Evolutionary conservation across 2,888 invertebrate genomes (phyloP).

Genomic region (Lasioglossum zephyrum): DNA sequence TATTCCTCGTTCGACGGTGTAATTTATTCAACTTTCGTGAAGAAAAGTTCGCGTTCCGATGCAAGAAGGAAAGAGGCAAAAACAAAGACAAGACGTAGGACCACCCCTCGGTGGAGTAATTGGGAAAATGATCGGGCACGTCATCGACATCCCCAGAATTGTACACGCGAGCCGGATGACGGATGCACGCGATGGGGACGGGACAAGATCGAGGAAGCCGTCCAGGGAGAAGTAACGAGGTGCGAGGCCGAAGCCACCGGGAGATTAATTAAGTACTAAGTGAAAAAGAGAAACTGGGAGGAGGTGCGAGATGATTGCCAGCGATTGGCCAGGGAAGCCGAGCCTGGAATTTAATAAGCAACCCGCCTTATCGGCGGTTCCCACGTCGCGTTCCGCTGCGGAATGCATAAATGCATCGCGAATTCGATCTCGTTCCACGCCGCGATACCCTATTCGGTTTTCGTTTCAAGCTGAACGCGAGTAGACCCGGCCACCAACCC

Average conservation of each 20-base stretch:
- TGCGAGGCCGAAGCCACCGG: slow-evolving; percentile 45
- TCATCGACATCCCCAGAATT: not conserved
- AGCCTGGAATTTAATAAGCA: slow-evolving; percentile 65
- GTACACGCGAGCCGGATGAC: slow-evolving; percentile 17
- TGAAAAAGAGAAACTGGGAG: slow-evolving; percentile 57
- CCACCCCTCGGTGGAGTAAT: not conserved
- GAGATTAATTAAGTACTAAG: slow-evolving; percentile 64
- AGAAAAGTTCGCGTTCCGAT: no score
- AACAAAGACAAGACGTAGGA: not conserved
- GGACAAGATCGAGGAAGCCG: slow-evolving; percentile 36
- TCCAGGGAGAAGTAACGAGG: slow-evolving; percentile 56
- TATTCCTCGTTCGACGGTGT: no score
- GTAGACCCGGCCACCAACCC: slow-evolving; percentile 16
- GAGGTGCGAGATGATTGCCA: slow-evolving; percentile 60
- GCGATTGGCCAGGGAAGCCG: slow-evolving; percentile 62
- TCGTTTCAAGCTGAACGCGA: slow-evolving; percentile 31
- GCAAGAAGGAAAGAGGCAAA: no score
- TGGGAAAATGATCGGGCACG: not conserved
- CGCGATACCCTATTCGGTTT: slow-evolving; percentile 13
- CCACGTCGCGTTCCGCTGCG: slow-evolving; percentile 62
- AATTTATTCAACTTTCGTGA: not conserved
- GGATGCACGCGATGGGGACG: slow-evolving; percentile 20
- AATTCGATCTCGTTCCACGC: slow-evolving; percentile 53
- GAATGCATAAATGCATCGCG: slow-evolving; percentile 66
- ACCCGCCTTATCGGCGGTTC: slow-evolving; percentile 60